Base-by-base conservation (phyloP, 1,140 invertebrate genomes). In the Meloidogyne hapla region DNA sequence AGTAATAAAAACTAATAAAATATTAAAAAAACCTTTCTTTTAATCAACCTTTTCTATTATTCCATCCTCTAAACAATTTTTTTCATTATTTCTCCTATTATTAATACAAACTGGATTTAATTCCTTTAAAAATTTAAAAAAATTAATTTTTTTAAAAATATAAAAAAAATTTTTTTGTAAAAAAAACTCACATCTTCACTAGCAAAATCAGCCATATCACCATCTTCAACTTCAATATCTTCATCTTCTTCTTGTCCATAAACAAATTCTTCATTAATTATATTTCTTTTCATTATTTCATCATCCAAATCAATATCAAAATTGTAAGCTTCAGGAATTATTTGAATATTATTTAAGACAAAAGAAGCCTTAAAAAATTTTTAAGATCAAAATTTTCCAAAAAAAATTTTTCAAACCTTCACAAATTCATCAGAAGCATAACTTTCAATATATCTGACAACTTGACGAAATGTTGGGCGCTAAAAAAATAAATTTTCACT, bases 271-370 rank as follows among this genome's bases (percentile, higher is more conserved):
- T 63, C 71, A 33, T 73, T 73, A 18, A 26, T 73, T 64, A 73
- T 13, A 33, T 73, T 73, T 64, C 71, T 73, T 38, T 73, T 42
- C 71, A 73, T 15, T 1, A 73, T 23, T 63, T 73, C 71, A 64
- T 65, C 56, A 26, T 73, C 71, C 71, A 73, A 73, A 64, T 73
- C 64, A 1, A 73, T 40, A 38, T 73, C 56, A 64, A 73, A 73
- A 64, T 73, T 25, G 38, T 64, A 73, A 23, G 38, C 21, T 33
- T 64, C 70, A 1, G 8, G 56, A 8, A 18, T 26, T 33, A 18
- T 28, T 72, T 63, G 70, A 10, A 18, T 64, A 23, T 73, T 64
- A 63, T 73, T 73, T 64, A 73, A 63, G 15, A 73, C 71, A 33
- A 26, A 73, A 5, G 71, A 73, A 61, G 40, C 15, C 71, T 73